Percentiles rank a stretch among this genome's conserved stretches.
These are phyloP conservation scores for Flexamia atlantica DNA, from an alignment of 2,888 invertebrate species.

Conservation along the genomic window DNA sequence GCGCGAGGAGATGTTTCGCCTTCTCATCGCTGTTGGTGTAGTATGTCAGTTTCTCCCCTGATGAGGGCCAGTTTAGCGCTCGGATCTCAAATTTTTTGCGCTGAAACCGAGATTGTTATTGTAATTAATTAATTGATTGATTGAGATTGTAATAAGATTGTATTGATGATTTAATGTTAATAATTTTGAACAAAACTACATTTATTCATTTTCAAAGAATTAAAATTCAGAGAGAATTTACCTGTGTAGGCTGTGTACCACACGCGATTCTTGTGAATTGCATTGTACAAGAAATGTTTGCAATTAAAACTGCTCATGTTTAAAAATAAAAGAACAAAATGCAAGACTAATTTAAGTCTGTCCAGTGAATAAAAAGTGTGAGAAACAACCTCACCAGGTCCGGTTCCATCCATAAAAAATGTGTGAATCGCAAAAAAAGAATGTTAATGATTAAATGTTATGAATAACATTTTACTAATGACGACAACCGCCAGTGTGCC, in stretches of 20 bases:
- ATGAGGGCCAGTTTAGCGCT: conserved; percentile 83
- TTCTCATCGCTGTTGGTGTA: conserved; percentile 96
- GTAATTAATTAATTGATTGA: too few species aligned
- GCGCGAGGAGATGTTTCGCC: conserved; percentile 91
- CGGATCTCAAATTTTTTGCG: conserved; percentile 98
- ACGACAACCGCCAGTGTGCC: conserved; percentile 29
- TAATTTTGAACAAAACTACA: too few species aligned
- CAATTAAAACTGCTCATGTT: conserved; percentile 7
- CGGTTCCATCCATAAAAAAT: conserved; percentile 52
- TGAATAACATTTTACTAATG: conserved; percentile 58
- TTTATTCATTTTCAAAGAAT: too few species aligned
- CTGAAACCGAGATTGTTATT: too few species aligned
- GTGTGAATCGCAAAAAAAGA: conserved; percentile 53
- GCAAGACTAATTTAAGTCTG: conserved; percentile 50
- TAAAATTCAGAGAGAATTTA: too few species aligned
- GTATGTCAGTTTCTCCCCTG: conserved; percentile 87
- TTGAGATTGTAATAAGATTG: too few species aligned
- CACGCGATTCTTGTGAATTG: too few species aligned
- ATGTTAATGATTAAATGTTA: conserved; percentile 57
- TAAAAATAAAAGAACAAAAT: conserved; percentile 22
- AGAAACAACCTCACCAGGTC: conserved; percentile 42
- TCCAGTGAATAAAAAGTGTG: conserved; percentile 32
- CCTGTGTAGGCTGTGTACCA: too few species aligned
- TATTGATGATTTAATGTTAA: too few species aligned
- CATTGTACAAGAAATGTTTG: neutral